phyloP scores from a whole-genome alignment of 2,113 vertebrate species.

The Tachuris rubrigastra region DNA sequence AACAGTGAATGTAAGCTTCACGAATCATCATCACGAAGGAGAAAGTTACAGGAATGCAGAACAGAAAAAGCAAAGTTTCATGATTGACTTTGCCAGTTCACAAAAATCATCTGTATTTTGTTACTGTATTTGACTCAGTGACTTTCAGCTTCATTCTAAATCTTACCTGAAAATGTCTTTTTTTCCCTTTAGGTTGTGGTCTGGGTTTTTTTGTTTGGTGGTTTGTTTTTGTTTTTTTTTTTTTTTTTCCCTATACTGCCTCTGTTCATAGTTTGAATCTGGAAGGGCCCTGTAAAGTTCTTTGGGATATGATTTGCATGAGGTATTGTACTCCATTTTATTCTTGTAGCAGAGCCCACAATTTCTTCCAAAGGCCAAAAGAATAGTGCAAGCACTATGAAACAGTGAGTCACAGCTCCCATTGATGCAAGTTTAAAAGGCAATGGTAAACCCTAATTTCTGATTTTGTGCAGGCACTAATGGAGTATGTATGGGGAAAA shows the following conservation, averaged over 20 bases:
- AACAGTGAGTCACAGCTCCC: neutral
- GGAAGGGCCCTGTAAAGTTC: neutral
- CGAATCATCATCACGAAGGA: neutral
- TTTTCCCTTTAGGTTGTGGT: neutral
- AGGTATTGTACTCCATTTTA: neutral
- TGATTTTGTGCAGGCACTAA: neutral
- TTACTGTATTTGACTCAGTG: neutral
- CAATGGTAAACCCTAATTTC: neutral
- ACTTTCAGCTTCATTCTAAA: neutral
- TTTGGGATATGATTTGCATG: neutral
- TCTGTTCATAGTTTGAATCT: neutral
- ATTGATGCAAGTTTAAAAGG: neutral
- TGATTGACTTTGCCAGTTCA: neutral
- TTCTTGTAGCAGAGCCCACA: neutral
- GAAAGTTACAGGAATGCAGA: neutral
- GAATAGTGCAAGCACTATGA: neutral
- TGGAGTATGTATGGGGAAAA: conserved; percentile 19
- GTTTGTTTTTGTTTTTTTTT: too few relatives aligned
- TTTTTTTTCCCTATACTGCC: neutral
- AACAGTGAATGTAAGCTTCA: neutral
- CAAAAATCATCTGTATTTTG: neutral
- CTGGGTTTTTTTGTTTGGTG: too few relatives aligned
- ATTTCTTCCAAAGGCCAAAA: neutral
- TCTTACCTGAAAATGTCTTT: neutral
- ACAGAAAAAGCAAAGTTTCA: neutral